A percentile compares a stretch with the other conserved stretches of the same genome.
Conservation (phyloP, 37 sponge, comb jelly and placozoan species). For the Petrosia ficiformis region DNA sequence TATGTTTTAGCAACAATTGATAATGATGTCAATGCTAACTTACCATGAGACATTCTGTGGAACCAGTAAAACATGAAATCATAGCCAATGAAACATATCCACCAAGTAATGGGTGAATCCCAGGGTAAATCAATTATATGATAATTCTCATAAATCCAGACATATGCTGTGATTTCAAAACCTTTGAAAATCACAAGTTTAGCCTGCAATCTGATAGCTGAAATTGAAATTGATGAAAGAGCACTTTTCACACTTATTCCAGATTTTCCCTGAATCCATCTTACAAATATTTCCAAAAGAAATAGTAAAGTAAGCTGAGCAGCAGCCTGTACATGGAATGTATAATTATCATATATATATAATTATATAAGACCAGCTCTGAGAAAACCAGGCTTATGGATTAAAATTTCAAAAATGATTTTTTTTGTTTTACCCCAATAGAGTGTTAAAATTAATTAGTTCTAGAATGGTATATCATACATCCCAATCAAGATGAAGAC, state of each 20-base stretch:
- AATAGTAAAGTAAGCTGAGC: constrained; percentile 75
- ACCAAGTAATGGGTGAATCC: constrained; percentile 89
- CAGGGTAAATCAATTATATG: constrained; percentile 61
- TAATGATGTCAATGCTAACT: too few species aligned
- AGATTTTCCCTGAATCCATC: constrained; percentile 25
- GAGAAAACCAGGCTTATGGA: too few species aligned
- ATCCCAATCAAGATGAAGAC: too few species aligned
- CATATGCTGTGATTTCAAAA: constrained; percentile 53
- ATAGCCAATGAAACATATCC: constrained; percentile 63
- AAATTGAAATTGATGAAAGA: constrained; percentile 74
- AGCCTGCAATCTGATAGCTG: constrained; percentile 25
- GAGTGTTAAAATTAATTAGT: too few species aligned
- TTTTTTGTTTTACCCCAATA: too few species aligned
- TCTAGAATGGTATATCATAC: too few species aligned
- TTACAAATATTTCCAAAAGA: constrained; percentile 50
- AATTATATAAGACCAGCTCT: too few species aligned
- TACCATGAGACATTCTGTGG: constrained; percentile 90
- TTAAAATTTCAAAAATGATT: too few species aligned
- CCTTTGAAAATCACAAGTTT: constrained; percentile 7
- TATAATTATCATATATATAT: too few species aligned
- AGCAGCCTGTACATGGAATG: too few species aligned
- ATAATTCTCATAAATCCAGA: constrained; percentile 63
- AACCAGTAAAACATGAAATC: constrained; percentile 86
- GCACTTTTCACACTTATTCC: constrained; percentile 57
- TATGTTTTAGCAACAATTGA: too few species aligned